A percentile compares a stretch with the other conserved stretches of the same genome.
These are phyloP conservation scores for Micromesistius poutassou DNA, from an alignment of 2,797 vertebrate genomes.

Conservation along the genomic window DNA sequence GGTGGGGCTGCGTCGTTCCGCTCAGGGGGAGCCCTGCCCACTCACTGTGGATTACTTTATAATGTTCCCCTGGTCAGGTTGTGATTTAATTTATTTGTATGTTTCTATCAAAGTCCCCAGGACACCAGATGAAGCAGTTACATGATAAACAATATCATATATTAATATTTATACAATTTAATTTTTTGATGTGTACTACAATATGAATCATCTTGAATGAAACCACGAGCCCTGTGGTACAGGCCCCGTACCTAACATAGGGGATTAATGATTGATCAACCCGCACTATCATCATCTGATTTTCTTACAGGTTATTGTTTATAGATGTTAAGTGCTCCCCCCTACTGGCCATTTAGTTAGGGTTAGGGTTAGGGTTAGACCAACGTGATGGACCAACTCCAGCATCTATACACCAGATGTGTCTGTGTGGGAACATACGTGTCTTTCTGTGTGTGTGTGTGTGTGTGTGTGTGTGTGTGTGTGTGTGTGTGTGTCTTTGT, in stretches of 20 bases:
- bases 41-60: neutral
- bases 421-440: neutral
- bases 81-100: neutral
- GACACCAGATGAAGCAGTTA: neutral
- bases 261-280: neutral
- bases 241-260: neutral
- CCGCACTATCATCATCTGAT: neutral
- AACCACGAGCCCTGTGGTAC: neutral
- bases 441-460: constrained; percentile 1
- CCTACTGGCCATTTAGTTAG: neutral
- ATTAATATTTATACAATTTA: too few relatives aligned
- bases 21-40: neutral
- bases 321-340: neutral
- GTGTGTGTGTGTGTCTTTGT: neutral
- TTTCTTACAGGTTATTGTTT: neutral
- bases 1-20: neutral
- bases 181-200: neutral
- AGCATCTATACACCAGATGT: neutral
- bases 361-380: too few relatives aligned
- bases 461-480: constrained; percentile 6
- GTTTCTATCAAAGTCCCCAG: neutral
- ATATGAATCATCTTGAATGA: neutral
- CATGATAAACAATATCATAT: neutral
- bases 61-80: neutral
- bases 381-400: neutral